A percentile compares a stretch with the other conserved stretches of the same genome.
These are phyloP conservation scores for Eilema caniola DNA, from an alignment of 2,888 invertebrate genomes.

Conservation along the genomic window DNA sequence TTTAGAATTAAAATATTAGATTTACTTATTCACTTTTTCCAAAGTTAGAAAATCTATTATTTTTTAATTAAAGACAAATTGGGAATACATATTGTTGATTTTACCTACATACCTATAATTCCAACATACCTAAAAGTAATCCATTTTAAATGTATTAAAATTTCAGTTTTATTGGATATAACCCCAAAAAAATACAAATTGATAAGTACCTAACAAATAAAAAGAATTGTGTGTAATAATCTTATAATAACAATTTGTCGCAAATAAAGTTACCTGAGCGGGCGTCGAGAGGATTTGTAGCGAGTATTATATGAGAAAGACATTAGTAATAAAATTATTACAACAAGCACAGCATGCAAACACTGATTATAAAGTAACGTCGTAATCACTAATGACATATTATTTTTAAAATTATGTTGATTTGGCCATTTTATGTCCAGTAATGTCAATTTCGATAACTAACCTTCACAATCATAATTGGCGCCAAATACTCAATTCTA, in stretches of 20 bases:
- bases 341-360: conserved; percentile 7
- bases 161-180: neutral
- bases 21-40: too few relatives aligned
- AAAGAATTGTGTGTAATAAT: neutral
- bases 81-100: too few relatives aligned
- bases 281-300: conserved; percentile 30
- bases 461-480: conserved; percentile 7
- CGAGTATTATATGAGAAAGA: conserved; percentile 51
- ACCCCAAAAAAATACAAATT: too few relatives aligned
- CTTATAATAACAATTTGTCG: neutral
- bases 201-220: neutral
- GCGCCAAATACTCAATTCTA: conserved; percentile 5
- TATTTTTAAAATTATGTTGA: conserved; percentile 6
- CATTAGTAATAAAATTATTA: conserved; percentile 28
- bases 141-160: neutral
- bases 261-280: conserved; percentile 20
- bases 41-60: neutral
- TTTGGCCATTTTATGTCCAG: conserved; percentile 9
- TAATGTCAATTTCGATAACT: conserved; percentile 3
- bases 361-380: conserved; percentile 16
- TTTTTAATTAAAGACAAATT: too few relatives aligned
- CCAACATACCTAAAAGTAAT: neutral
- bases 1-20: too few relatives aligned
- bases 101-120: too few relatives aligned
- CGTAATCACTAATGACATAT: conserved; percentile 4